Base-by-base conservation (phyloP, 2,113 vertebrate species). In the Xerus inauris region DNA sequence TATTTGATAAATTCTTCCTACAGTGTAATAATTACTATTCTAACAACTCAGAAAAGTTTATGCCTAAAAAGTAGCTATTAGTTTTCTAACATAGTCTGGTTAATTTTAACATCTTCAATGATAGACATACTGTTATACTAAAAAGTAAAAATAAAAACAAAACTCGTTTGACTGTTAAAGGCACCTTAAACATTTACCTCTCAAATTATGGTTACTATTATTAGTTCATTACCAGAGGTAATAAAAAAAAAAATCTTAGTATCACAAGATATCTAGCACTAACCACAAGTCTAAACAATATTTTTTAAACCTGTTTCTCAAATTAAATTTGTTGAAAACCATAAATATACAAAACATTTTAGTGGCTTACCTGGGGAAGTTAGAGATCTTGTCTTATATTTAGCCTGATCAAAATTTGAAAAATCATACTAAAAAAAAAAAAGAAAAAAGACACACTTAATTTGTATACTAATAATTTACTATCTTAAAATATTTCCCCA, bases 351-450 rank as follows among this genome's bases (percentile, higher is more conserved):
- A 49, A 94, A 94, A 91, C 45, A 96, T 16, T 83, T 76, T 72
- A 94, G 6, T 28, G 5, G n/a, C 94, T 97, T 98, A 99, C 98
- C 98, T 98, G 98, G 49, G 38, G 65, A 97, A 30, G 79, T 17
- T 0, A 77, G 9, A 54, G 91, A 94, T 40, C 67, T 97, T 97
- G 97, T 98, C 84, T 97, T 89, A 92, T 1, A 96, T 87, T 92
- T 81, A 0, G 32, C 73, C n/a, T 75, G 72, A 32, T 92, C 71
- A 49, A 89, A 67, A 96, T 45, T 45, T 67, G 96, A 97, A 97
- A 96, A 75, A 72, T n/a, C 96, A 94, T 89, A 97, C 98, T 98
- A 77, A 26, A 97, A 97, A 82, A 90, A 87, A 94, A 87, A 26
- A 92, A 26, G 14, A 26, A 59, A 59, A 62, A 35, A 97, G 40